phyloP scores from a whole-genome alignment of 2,113 vertebrate genomes.

The Callocephalon fimbriatum region DNA sequence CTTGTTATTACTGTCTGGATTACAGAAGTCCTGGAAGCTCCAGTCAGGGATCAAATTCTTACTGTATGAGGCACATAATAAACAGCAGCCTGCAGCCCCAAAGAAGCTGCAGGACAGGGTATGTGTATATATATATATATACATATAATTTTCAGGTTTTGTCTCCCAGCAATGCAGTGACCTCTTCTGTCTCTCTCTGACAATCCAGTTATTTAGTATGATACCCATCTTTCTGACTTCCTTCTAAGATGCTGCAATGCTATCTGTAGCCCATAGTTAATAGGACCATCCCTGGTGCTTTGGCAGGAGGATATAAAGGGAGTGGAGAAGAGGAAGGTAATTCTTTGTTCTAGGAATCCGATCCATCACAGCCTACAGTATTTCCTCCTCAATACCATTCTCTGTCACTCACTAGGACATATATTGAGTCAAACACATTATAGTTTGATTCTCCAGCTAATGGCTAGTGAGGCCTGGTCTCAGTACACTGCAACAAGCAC shows the following conservation, averaged over 20 bases:
- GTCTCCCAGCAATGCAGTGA: neutral
- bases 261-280: neutral
- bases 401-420: slow-evolving; percentile 34
- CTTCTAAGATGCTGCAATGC: neutral
- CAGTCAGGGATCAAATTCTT: slow-evolving; percentile 1
- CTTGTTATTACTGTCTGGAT: slow-evolving; percentile 4
- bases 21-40: neutral
- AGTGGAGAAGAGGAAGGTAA: neutral
- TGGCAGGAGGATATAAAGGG: neutral
- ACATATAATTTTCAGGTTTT: neutral
- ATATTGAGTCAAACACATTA: slow-evolving; percentile 27
- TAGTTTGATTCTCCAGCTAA: slow-evolving; percentile 15
- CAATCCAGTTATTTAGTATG: neutral
- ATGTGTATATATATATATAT: neutral
- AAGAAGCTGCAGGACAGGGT: neutral
- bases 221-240: neutral
- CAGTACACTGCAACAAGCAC: neutral
- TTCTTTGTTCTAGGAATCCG: slow-evolving; percentile 32
- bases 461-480: neutral
- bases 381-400: slow-evolving; percentile 44
- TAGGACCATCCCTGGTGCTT: neutral
- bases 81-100: neutral
- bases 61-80: neutral
- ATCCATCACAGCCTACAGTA: neutral
- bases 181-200: neutral